Evolutionary conservation across 2,113 vertebrate genomes (phyloP).

Genomic region (cat (Felis catus)): F.catus_Fca126_mat1.0 CM031419.1:17444001-17444500

Average conservation of each 20-base stretch:
- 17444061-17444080: not conserved
- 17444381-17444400: not conserved
- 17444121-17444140: not conserved
- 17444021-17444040: not conserved
- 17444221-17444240: not conserved
- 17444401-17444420: not conserved
- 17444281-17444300: not conserved
- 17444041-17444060: not conserved
- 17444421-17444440: not conserved
- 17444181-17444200: not conserved
- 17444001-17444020: not conserved
- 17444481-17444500: not conserved
- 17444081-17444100: not conserved
- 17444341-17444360: not conserved
- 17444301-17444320: not conserved
- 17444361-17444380: not conserved
- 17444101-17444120: not conserved
- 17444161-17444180: not conserved
- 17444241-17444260: not conserved
- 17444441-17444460: not conserved
- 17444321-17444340: not conserved
- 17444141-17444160: not conserved
- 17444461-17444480: not conserved
- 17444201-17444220: not conserved
- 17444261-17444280: not conserved